Evolutionary conservation across 2,113 vertebrate species (phyloP).

Genomic region (Tragelaphus buxtoni): DNA sequence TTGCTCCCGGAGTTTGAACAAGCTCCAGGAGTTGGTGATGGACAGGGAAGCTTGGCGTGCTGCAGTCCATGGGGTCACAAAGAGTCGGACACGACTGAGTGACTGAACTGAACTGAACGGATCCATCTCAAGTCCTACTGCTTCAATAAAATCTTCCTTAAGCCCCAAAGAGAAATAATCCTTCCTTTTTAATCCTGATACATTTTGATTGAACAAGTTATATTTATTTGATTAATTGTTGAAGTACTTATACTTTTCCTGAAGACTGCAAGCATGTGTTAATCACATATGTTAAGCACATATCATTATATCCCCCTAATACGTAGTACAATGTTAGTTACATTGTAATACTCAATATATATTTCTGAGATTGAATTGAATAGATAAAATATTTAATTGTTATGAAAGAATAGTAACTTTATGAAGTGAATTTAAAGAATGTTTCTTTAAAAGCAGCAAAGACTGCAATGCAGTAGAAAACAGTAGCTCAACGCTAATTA

Average conservation of each 20-base stretch:
- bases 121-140: background rate
- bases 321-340: too few species aligned
- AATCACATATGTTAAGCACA: too few species aligned
- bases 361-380: background rate
- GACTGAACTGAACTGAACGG: background rate
- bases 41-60: background rate
- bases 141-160: background rate
- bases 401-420: background rate
- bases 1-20: background rate
- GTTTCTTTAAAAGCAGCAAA: background rate
- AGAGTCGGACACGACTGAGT: background rate
- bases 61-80: rapidly evolving
- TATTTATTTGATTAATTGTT: background rate
- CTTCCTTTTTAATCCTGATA: background rate
- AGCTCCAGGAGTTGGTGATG: background rate
- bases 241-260: background rate
- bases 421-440: background rate
- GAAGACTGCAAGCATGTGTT: background rate
- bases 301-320: background rate
- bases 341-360: background rate
- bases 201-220: background rate
- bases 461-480: background rate
- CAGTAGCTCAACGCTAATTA: background rate
- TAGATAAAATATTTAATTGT: background rate
- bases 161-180: background rate